Base-by-base conservation (phyloP, 2,888 invertebrate genomes). In the Iselma pallidipennis region DNA sequence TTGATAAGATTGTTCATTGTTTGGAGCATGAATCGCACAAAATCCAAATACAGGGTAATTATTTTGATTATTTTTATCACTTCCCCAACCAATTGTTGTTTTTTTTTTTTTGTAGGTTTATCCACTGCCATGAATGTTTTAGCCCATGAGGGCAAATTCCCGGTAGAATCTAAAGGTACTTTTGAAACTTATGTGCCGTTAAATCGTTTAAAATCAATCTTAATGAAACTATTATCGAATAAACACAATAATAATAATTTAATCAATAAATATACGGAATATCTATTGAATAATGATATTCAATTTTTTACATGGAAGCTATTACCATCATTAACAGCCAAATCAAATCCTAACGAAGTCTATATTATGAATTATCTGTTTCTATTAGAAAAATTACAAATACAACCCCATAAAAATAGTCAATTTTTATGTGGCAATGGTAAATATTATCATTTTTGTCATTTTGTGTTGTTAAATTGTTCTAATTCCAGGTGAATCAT, bases 81-180 rank as follows among this genome's bases (percentile, higher is more conserved):
- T 23, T n/a, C n/a, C n/a, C n/a, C n/a, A n/a, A n/a, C n/a, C n/a
- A n/a, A n/a, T n/a, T 48, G 50, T 45, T 26, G 29, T 58, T 48
- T 42, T 10, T 57, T 59, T 59, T 63, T 56, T 67, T 33, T 75
- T 76, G 4, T 57, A 80, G 90, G 91, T 0, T 81, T 94, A 3
- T 86, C 89, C 1, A 89, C 91, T 0, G 85, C 89, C 52, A 88
- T 93, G 86, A 90, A 90, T 75, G 80, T 94, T 58, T 82, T 94
- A 71, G 85, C 87, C 48, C 85, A 85, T 57, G 94, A 94, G 81
- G 91, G 91, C 7, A 87, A 86, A 74, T 82, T 86, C 76, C 90
- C 91, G 0, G 73, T 91, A 31, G 87, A 87, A 70, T 78, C 80
- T 3, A 80, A 77, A 56, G 78, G 78, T 6, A 80, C 82, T 16